These are phyloP conservation scores for Trinorchestia longiramus DNA, from an alignment of 1,140 invertebrate species.

Conservation along the genomic window DNA sequence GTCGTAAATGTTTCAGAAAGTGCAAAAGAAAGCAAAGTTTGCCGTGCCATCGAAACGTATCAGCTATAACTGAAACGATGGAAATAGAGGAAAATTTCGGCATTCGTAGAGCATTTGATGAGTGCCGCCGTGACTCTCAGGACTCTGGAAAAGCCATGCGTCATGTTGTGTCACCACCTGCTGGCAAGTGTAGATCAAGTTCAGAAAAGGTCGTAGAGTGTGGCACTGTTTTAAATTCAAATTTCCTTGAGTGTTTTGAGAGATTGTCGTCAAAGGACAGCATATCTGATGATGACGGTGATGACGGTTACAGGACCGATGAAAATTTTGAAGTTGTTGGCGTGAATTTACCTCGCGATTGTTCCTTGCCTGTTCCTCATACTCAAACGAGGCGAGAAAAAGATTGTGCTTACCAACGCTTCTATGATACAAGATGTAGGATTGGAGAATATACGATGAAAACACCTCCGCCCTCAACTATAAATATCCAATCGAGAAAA, in stretches of 20 bases:
- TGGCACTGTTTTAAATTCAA: background rate
- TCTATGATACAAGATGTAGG: background rate
- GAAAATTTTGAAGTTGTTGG: background rate
- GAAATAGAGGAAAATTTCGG: background rate
- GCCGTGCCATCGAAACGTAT: background rate
- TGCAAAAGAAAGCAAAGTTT: slow-evolving; percentile 12
- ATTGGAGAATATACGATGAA: background rate
- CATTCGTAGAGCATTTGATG: background rate
- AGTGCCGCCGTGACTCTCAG: background rate
- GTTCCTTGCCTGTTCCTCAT: background rate
- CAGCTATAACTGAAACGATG: background rate
- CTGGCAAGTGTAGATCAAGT: background rate
- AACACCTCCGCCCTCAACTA: background rate
- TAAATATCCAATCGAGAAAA: background rate
- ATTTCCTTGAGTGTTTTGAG: slow-evolving; percentile 7
- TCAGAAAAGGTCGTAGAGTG: background rate
- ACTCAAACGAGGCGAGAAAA: background rate
- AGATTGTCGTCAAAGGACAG: background rate
- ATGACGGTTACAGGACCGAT: slow-evolving; percentile 19
- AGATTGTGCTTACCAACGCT: background rate
- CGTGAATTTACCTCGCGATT: background rate
- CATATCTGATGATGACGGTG: background rate
- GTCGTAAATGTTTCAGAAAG: background rate
- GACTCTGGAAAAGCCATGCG: background rate
- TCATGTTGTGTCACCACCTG: no score